Evolutionary conservation across 2,113 vertebrate genomes (phyloP), one percentile per base, ranked within the genome.

Genomic region (Hassar affinis): DNA sequence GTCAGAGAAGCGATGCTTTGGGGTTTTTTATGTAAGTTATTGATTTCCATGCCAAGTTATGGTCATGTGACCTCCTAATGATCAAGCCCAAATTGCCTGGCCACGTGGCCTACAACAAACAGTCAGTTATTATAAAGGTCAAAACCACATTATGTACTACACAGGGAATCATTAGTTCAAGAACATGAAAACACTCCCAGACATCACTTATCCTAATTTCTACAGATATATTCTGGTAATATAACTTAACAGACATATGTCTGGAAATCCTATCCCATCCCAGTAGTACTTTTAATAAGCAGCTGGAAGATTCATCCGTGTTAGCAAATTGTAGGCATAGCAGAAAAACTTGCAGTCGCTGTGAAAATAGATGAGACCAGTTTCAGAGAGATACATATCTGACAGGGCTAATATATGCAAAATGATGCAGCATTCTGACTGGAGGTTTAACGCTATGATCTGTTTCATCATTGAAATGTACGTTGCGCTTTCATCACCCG

Each of bases 361-460:
- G 42, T 64, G 56, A 79, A 85, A 54, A 47, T 81, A 62, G 20
- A 86, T 85, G 79, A 83, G 75, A 86, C 30, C 33, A 79, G 38
- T 71, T 49, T 49, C 45, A 80, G 71, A 81, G 82, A 82, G 87
- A 86, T 85, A 85, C 69, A 38, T 33, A 85, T 89, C 77, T 84
- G 87, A 90, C 89, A 88, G 86, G 56, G 74, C 52, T 81, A 90
- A 92, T 92, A 87, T 88, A 91, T 91, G 89, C 89, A 92, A 92
- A 93, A 91, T 91, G 91, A 91, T 95, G 82, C 76, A 81, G 51
- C 76, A 38, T 80, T 27, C 69, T 18, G 15, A 49, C 52, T 51
- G 38, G 30, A 80, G 52, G 47, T 85, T 35, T 77, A 57, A 61
- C 61, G 59, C n/a, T 20, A 91, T 92, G 90, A 75, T 80, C 64